Evolutionary conservation across 2,888 invertebrate species (phyloP), one percentile per base, ranked within the genome.

Genomic region (Lycia hirtaria): DNA sequence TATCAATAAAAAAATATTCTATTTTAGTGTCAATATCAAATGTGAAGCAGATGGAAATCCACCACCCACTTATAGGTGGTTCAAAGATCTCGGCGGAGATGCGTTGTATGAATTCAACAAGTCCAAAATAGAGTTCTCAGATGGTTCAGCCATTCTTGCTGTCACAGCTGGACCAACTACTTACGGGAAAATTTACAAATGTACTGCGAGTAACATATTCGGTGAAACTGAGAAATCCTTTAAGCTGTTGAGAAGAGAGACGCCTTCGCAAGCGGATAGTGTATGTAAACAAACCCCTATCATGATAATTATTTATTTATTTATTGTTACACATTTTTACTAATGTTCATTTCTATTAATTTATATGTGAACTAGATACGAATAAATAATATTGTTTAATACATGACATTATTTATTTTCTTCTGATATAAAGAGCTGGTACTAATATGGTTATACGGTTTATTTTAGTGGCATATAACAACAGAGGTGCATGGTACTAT

Each of bases 41-140:
- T 91, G 90, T 63, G 68, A 71, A 14, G 85, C 88, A 4, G 64
- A 63, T 3, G 88, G 76, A 0, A 82, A 73, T 59, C 90, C 90
- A 0, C 49, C 64, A 6, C 83, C 89, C 0, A 74, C 78, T 3
- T 90, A 84, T 57, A 78, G 78, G 60, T 87, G 85, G 83, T 85
- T 81, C 58, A 76, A 78, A 60, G 80, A 81, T 24, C 53, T 75
- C 0, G 72, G 68, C 3, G 73, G 76, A 4, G 72, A 76, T 7
- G 64, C 75, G 0, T 59, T 85, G 17, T 69, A 71, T 1, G 83
- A 85, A 59, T 80, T 75, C 30, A 67, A 86, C 12, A 66, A 77
- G 24, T 75, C 78, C 7, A 75, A 80, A 35, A 77, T 85, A n/a
- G 69, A 64, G 30, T 43, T 72, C 4, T 57, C 65, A 1, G 78